phyloP scores from a whole-genome alignment of 2,888 invertebrate species.

The Melinopterus prodromus region DNA sequence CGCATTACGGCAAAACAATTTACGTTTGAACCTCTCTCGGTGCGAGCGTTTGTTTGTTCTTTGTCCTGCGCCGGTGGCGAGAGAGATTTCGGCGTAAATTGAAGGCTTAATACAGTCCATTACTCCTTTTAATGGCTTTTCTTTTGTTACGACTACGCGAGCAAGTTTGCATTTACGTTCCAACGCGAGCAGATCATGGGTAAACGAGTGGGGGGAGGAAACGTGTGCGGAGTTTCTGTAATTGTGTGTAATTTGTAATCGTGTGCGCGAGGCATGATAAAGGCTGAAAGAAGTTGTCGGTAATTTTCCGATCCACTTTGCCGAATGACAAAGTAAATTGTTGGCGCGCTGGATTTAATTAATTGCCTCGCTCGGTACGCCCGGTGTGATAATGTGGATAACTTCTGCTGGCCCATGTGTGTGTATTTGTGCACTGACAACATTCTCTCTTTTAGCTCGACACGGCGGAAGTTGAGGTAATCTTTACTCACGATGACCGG shows the following conservation, averaged over 20 bases:
- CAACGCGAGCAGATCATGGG: neutral
- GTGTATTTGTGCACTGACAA: neutral
- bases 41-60: neutral
- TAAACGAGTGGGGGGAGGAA: neutral
- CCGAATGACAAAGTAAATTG: neutral
- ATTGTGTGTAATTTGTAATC: neutral
- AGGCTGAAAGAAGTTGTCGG: neutral
- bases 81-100: constrained; percentile 15
- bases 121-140: constrained; percentile 18
- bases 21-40: neutral
- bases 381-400: neutral
- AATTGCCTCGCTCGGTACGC: neutral
- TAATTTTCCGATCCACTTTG: constrained; percentile 4
- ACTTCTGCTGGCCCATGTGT: neutral
- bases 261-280: neutral
- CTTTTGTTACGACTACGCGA: constrained; percentile 13
- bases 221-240: neutral
- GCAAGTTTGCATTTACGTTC: neutral
- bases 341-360: neutral
- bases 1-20: neutral
- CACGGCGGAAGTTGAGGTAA: neutral
- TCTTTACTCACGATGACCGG: neutral
- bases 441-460: neutral
- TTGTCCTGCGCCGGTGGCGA: constrained; percentile 11
- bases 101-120: constrained; percentile 16